These are phyloP conservation scores for Neoaliturus tenellus DNA, from an alignment of 2,888 invertebrate genomes.

Conservation along the genomic window DNA sequence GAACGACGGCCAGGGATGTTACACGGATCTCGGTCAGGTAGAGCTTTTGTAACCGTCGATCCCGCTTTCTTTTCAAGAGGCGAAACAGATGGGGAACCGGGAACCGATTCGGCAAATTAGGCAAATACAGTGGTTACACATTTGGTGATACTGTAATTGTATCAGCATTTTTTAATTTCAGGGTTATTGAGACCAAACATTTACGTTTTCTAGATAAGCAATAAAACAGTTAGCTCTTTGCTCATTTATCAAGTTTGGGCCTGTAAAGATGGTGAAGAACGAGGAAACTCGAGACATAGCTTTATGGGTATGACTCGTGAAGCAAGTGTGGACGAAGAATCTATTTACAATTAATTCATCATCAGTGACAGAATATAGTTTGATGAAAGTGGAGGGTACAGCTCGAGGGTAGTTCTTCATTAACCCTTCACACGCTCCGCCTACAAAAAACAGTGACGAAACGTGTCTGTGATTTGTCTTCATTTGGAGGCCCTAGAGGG, in stretches of 20 bases:
- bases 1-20: background rate
- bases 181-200: too few species aligned
- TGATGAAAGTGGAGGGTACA: background rate
- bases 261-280: too few species aligned
- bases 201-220: too few species aligned
- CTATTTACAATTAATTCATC: background rate
- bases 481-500: background rate
- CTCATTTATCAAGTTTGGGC: too few species aligned
- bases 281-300: too few species aligned
- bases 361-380: background rate
- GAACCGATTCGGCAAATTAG: too few species aligned
- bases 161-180: too few species aligned
- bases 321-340: too few species aligned
- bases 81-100: background rate
- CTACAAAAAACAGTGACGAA: background rate
- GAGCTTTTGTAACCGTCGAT: background rate
- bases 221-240: too few species aligned
- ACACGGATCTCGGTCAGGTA: background rate
- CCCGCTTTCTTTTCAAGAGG: background rate
- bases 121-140: too few species aligned
- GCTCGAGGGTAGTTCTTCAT: background rate
- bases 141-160: too few species aligned
- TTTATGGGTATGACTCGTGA: too few species aligned
- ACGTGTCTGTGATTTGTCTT: slow-evolving; percentile 7
- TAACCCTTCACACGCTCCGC: background rate